Evolutionary conservation across 2,888 invertebrate species (phyloP), one percentile per base, ranked within the genome.

Genomic region (Drosophila falleni): DNA sequence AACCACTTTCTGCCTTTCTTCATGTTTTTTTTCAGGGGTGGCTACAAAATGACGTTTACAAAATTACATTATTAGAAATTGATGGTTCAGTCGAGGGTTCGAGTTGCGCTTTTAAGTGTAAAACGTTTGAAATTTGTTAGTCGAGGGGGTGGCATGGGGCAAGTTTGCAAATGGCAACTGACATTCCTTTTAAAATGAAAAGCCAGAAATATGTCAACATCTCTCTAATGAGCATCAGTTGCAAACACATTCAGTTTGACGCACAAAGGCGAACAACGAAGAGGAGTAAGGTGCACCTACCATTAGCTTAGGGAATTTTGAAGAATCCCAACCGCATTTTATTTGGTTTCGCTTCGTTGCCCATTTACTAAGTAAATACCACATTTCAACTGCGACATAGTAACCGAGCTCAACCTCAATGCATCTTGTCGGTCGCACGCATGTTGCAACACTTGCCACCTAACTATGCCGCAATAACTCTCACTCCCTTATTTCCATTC

Each of bases 41-140:
- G 64, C 58, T 75, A 55, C 74, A 77, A 89, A 87, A 81, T 87
- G 87, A 89, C 88, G 83, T 85, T 88, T 88, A 83, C 74, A 62
- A 89, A 89, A 89, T 89, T 89, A 87, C 89, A 87, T 89, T 89
- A 89, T 89, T 88, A 81, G 82, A 83, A 88, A 89, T 88, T 89
- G 88, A 89, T 88, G 89, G 78, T 78, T 81, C 61, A 59, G 69
- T 69, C 23, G 50, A 56, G 61, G 44, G 64, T 63, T 33, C 49
- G 56, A 65, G 67, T 67, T 82, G 54, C 50, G 63, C 63, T 64
- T 67, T 79, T 62, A 66, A 49, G 23, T 55, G 37, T 29, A 61
- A 69, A 80, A 50, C 70, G 58, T 62, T 68, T 60, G 37, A 64
- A 69, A 71, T 72, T 60, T 54, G 53, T 58, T 71, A 19, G 37